Evolutionary conservation across 2,113 vertebrate species (phyloP).

Genomic region (Protobothrops mucrosquamatus): DNA sequence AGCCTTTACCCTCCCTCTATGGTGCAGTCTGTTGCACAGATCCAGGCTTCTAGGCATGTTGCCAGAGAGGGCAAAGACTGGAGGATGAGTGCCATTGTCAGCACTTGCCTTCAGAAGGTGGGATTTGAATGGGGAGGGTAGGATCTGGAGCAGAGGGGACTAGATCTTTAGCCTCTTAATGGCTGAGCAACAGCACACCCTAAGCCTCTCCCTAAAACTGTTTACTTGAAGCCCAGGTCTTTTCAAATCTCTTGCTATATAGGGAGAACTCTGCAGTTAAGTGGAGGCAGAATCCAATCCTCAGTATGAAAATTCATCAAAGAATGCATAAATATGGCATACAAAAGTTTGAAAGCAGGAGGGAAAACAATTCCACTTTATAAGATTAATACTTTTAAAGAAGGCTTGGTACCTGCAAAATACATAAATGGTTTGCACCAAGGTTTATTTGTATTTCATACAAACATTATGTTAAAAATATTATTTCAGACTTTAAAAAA

Average conservation of each 20-base stretch:
- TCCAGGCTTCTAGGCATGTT: constrained; percentile 21
- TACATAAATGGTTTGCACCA: not conserved
- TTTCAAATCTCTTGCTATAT: not conserved
- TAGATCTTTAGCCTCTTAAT: constrained; percentile 32
- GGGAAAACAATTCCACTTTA: not conserved
- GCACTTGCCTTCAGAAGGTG: constrained; percentile 17
- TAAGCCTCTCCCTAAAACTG: constrained; percentile 6
- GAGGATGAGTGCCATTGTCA: not conserved
- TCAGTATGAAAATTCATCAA: not conserved
- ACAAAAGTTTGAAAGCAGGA: not conserved
- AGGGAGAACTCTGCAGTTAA: not conserved
- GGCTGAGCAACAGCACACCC: constrained; percentile 20
- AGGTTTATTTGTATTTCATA: not conserved
- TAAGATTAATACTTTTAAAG: not conserved
- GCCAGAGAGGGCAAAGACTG: constrained; percentile 29
- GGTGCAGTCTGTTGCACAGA: constrained; percentile 1
- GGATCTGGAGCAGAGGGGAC: constrained; percentile 23
- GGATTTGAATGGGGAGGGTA: constrained; percentile 20
- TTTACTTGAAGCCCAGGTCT: constrained; percentile 23
- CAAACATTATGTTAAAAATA: constrained; percentile 11
- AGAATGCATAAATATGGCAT: not conserved
- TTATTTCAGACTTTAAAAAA: constrained; percentile 19
- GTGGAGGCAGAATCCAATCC: not conserved
- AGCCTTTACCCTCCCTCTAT: constrained; percentile 27
- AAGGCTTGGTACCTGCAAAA: not conserved